phyloP scores from a whole-genome alignment of 1,140 invertebrate species.

The Bombus sylvicola region DNA sequence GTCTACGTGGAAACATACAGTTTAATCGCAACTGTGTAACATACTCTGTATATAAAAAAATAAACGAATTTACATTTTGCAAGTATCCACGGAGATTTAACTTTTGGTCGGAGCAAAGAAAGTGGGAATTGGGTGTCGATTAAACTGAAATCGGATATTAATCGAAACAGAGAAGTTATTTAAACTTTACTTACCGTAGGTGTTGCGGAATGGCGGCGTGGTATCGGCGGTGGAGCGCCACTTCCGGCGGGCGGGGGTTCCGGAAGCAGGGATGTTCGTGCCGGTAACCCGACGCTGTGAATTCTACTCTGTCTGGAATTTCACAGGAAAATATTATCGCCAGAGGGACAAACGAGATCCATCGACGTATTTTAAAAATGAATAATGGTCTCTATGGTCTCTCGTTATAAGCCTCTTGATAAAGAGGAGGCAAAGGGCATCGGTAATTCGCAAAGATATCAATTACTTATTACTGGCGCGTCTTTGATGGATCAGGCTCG shows the following conservation, averaged over 20 bases:
- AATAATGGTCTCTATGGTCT: background rate
- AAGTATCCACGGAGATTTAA: background rate
- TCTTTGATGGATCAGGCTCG: background rate
- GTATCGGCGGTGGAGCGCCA: conserved; percentile 72
- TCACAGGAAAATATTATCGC: background rate
- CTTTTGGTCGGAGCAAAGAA: too few relatives aligned
- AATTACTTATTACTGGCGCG: background rate
- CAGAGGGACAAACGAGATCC: background rate
- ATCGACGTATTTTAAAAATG: background rate
- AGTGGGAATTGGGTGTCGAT: background rate
- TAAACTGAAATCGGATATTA: background rate
- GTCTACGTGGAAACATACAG: too few relatives aligned
- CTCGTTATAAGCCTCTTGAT: background rate
- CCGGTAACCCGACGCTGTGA: conserved; percentile 76
- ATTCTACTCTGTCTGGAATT: conserved; percentile 75
- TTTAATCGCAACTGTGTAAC: too few relatives aligned
- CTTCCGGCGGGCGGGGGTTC: conserved; percentile 68
- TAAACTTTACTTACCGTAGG: conserved; percentile 71
- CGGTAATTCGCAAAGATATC: background rate
- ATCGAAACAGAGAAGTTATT: background rate
- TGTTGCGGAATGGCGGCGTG: conserved; percentile 78
- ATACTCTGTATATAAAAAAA: too few relatives aligned
- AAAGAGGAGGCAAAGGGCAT: too few relatives aligned
- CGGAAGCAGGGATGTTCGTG: conserved; percentile 70
- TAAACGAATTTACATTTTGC: too few relatives aligned